A percentile compares a stretch with the other conserved stretches of the same genome.
Conservation (phyloP, 2,888 invertebrate genomes). For the Anoplius nigerrimus region DNA sequence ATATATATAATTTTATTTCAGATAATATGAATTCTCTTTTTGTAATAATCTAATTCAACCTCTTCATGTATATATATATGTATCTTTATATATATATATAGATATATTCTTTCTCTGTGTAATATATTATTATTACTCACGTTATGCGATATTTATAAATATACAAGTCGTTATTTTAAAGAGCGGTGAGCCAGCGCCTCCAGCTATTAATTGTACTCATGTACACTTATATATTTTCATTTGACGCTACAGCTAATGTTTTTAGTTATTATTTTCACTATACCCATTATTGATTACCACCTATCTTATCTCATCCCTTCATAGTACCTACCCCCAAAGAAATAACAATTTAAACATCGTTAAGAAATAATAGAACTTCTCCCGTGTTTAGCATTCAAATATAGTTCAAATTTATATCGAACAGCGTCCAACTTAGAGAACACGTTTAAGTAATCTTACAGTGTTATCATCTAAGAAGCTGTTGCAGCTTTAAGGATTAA, state of each 20-base stretch:
- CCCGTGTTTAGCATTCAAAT: conserved; percentile 25
- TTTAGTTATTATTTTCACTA: conserved; percentile 50
- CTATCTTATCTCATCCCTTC: conserved; percentile 51
- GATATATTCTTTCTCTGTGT: conserved; percentile 50
- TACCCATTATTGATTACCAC: conserved; percentile 56
- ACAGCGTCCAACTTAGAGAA: conserved; percentile 19
- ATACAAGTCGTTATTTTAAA: conserved; percentile 70
- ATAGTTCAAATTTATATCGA: conserved; percentile 29
- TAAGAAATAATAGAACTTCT: conserved; percentile 8
- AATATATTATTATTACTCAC: conserved; percentile 64
- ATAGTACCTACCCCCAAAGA: conserved; percentile 46
- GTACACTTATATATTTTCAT: conserved; percentile 56
- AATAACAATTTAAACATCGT: conserved; percentile 41
- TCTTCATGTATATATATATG: conserved; percentile 44
- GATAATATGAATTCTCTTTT: conserved; percentile 64
- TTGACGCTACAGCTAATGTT: conserved; percentile 55
- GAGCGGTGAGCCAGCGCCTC: conserved; percentile 68
- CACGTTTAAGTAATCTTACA: too few relatives aligned
- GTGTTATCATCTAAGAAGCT: background rate
- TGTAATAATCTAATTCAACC: conserved; percentile 63
- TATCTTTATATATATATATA: conserved; percentile 35
- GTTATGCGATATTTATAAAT: conserved; percentile 73
- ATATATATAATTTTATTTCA: conserved; percentile 53
- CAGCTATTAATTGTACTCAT: conserved; percentile 59
- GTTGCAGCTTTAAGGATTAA: background rate